These are phyloP conservation scores for Chelonoidis abingdonii DNA, from an alignment of 2,113 vertebrate species.

Conservation along the genomic window DNA sequence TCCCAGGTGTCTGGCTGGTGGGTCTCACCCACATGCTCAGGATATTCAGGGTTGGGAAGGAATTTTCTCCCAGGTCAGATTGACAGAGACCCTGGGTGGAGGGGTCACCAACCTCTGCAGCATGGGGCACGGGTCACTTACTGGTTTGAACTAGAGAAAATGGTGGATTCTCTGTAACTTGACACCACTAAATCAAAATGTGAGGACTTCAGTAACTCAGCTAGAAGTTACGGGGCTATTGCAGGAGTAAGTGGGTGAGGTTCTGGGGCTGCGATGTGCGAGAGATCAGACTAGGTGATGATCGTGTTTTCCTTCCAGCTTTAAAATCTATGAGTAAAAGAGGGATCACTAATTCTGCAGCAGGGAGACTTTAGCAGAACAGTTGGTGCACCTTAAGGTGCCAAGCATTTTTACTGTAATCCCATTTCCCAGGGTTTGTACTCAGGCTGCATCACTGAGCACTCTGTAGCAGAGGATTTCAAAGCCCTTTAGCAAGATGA, in stretches of 20 bases:
- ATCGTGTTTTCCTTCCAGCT: not conserved
- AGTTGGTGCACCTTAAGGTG: not conserved
- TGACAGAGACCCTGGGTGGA: not conserved
- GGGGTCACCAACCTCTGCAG: not conserved
- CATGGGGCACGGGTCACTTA: not conserved
- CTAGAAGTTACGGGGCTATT: not conserved
- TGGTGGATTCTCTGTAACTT: not conserved
- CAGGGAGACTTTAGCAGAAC: conserved; percentile 47
- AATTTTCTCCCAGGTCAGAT: not conserved
- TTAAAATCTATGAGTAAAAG: not conserved
- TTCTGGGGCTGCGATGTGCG: too few relatives aligned
- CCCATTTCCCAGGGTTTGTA: not conserved
- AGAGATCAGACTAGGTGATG: not conserved
- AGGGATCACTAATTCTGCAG: conserved; percentile 23
- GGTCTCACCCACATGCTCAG: not conserved
- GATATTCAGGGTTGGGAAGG: not conserved
- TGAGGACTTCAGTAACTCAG: not conserved
- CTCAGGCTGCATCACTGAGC: not conserved
- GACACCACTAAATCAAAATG: not conserved
- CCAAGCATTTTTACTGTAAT: not conserved
- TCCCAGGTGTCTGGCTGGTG: not conserved
- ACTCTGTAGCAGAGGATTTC: not conserved
- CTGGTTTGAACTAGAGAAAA: not conserved
- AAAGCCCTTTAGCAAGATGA: not conserved
- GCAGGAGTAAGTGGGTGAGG: not conserved